A percentile compares a stretch with the other conserved stretches of the same genome.
phyloP scores from a whole-genome alignment of 2,113 vertebrate species.

The Oxyruncus cristatus region DNA sequence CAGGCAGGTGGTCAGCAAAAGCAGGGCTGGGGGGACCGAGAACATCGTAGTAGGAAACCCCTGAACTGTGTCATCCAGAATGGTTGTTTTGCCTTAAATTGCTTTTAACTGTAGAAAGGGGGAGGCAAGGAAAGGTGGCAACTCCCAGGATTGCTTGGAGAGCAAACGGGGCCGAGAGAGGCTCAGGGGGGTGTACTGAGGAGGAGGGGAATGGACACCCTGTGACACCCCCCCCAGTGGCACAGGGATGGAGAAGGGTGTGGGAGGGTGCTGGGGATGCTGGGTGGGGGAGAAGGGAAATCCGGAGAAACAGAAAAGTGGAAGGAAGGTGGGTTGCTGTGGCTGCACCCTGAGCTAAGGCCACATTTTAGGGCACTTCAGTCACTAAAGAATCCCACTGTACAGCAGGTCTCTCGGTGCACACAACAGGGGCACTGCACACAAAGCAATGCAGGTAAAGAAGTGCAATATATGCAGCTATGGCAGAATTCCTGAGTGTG shows the following conservation, averaged over 20 bases:
- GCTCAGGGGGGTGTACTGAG: too few species aligned
- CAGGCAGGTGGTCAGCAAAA: background rate
- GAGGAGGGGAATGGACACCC: background rate
- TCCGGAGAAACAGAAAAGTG: background rate
- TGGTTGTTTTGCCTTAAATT: background rate
- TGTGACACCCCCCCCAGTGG: rapidly evolving
- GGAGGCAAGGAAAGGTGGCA: background rate
- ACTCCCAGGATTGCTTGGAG: background rate
- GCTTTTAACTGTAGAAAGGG: background rate
- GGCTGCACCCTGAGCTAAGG: background rate
- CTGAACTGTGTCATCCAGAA: background rate
- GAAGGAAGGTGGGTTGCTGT: background rate
- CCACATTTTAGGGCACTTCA: background rate
- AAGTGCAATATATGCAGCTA: rapidly evolving
- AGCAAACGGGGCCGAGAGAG: background rate
- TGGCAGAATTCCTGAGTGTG: rapidly evolving
- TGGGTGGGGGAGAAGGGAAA: background rate
- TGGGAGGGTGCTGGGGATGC: background rate
- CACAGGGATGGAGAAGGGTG: background rate
- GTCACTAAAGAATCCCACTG: background rate
- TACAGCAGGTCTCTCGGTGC: too few species aligned
- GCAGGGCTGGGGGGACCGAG: background rate
- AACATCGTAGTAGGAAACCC: background rate
- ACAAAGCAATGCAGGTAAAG: background rate
- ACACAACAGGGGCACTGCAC: rapidly evolving